Evolutionary conservation across 2,113 vertebrate genomes (phyloP), one percentile per base, ranked within the genome.

Genomic region (Prionailurus bengalensis): DNA sequence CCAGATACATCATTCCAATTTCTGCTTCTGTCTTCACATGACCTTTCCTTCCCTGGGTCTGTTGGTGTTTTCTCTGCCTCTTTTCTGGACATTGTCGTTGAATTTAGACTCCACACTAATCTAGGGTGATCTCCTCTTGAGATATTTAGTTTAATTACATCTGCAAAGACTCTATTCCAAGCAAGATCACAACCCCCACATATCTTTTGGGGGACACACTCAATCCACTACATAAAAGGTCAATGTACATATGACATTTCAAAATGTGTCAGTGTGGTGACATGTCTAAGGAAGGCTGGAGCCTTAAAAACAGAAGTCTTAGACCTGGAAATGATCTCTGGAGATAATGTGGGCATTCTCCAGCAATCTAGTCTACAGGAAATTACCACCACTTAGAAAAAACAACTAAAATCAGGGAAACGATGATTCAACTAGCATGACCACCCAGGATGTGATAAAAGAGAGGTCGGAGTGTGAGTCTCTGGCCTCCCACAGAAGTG

Each of bases 241-340:
- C 36, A 29, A 88, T 39, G 48, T 29, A 7, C 12, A 33, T 21
- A 17, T 0, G 0, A 83, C 0, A 51, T 61, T 79, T 74, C 71
- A 71, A 95, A 63, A 89, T 63, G 12, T 82, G 36, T 53, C 27
- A 53, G 53, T 83, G 33, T 42, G 17, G 27, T 53, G 10, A 79
- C 39, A 7, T 27, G 4, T 81, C 48, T 61, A 81, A 8, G 61
- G 66, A 65, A 93, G 1, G 9, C 36, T 11, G 55, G 11, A 33
- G 19, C 4, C 61, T 82, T 89, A 73, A 51, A 66, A 45, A 82
- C 8, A 58, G 29, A 83, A n/a, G 61, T 36, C 36, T 74, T 36
- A 83, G 31, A 65, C 10, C 51, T 66, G 25, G 25, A 81, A 63
- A 73, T 81, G 27, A 89, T 78, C 39, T 96, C 63, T 76, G 8